phyloP scores from a whole-genome alignment of 2,888 invertebrate species.

The Tetramorium bicarinatum region DNA sequence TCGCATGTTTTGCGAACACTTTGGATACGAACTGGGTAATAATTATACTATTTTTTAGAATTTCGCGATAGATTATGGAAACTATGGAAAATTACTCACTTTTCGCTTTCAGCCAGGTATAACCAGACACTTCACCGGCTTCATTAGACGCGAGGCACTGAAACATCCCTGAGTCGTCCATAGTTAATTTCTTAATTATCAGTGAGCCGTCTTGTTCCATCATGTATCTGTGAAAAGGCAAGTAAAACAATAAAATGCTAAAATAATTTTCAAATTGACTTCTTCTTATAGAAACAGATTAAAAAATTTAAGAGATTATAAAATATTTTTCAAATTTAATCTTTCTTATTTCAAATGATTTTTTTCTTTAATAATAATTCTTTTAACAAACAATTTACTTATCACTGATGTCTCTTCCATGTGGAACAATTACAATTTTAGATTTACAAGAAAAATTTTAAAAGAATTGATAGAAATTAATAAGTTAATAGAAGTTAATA shows the following conservation, averaged over 20 bases:
- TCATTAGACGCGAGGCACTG: slow-evolving; percentile 97
- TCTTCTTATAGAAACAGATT: not conserved
- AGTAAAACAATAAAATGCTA: not conserved
- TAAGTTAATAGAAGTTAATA: too few species aligned
- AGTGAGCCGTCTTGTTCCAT: slow-evolving; percentile 94
- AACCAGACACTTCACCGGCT: slow-evolving; percentile 95
- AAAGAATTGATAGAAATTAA: not conserved
- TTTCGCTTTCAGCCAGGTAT: slow-evolving; percentile 97
- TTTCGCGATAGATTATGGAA: not conserved
- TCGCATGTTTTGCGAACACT: slow-evolving; percentile 23
- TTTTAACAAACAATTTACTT: not conserved
- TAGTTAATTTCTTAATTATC: slow-evolving; percentile 92
- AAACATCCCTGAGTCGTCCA: slow-evolving; percentile 97
- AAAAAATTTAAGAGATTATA: not conserved
- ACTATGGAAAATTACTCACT: slow-evolving; percentile 90
- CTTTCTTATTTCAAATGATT: not conserved
- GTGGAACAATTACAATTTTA: not conserved
- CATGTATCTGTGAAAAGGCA: slow-evolving; percentile 89
- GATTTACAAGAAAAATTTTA: not conserved
- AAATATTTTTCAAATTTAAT: slow-evolving; percentile 22
- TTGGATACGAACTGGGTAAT: not conserved
- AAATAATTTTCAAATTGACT: not conserved
- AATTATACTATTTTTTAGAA: slow-evolving; percentile 15
- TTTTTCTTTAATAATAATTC: not conserved
- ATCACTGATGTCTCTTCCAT: not conserved